Conservation (phyloP, 2,888 invertebrate species). For the Gonocerus acuteangulatus region DNA sequence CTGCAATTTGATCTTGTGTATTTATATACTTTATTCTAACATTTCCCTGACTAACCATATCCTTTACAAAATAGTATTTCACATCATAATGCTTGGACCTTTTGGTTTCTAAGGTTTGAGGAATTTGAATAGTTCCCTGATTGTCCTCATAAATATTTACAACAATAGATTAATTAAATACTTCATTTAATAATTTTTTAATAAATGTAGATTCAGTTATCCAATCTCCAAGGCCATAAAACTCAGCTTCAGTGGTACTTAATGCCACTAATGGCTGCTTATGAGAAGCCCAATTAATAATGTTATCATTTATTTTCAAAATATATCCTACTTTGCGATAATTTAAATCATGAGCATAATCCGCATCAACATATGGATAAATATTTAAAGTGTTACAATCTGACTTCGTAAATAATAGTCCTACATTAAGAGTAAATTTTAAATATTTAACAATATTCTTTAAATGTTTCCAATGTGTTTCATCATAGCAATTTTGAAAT, state of each 20-base stretch:
- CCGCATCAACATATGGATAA: conserved; percentile 4
- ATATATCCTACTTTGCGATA: conserved; percentile 20
- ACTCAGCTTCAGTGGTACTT: conserved; percentile 13
- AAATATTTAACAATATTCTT: conserved; percentile 19
- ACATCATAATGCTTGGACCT: conserved; percentile 2
- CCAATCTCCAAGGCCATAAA: conserved; percentile 11
- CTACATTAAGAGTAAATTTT: not conserved
- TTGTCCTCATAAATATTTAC: conserved; percentile 2
- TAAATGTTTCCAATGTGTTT: conserved; percentile 17
- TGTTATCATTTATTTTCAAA: conserved; percentile 22
- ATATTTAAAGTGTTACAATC: not conserved
- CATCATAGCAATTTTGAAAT: not conserved
- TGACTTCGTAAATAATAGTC: conserved; percentile 7
- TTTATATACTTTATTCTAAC: not conserved
- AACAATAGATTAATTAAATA: not conserved
- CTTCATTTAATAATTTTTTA: conserved; percentile 3
- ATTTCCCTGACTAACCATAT: not conserved
- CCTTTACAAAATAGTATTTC: not conserved
- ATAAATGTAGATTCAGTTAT: not conserved
- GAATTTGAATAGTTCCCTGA: not conserved
- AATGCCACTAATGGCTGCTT: conserved; percentile 19
- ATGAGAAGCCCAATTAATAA: conserved; percentile 5
- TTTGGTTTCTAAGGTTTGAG: conserved; percentile 1
- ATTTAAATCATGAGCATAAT: conserved; percentile 8
- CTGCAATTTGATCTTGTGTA: conserved; percentile 3